Evolutionary conservation across 1,140 invertebrate species (phyloP), one percentile per base, ranked within the genome.

Genomic region (Lutraria rhynchaena): DNA sequence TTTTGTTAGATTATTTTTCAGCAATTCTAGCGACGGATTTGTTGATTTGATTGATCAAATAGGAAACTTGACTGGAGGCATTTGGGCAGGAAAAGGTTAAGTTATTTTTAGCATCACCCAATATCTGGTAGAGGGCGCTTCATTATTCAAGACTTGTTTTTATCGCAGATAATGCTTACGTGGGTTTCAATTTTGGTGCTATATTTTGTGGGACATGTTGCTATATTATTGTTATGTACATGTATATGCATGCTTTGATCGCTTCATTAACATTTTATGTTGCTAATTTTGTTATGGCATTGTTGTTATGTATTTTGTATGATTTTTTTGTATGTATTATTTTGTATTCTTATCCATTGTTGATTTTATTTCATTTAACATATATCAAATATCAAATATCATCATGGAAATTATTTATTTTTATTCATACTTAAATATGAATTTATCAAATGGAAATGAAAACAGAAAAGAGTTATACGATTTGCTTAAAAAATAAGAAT

Each of bases 81-180:
- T 57, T 55, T 71, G 69, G 69, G 57, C 69, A 71, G 44, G 69
- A 55, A 57, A 70, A 71, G 69, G 69, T 71, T 71, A 71, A 71
- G 69, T 71, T 71, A 24, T 51, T 55, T 71, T 71, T 3, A n/a
- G 49, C 22, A 55, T 71, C 69, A 71, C 69, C 69, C 69, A 41
- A 7, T n/a, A 55, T 37, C 35, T 71, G 69, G 69, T 71, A 57
- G 46, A 3, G 19, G 69, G 69, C 37, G 44, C 63, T 67, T 46
- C 27, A 67, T 67, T 65, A 67, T 49, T 22, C 60, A 44, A 44
- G 60, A 33, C 24, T 7, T 41, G 37, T 5, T 19, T 37, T 44
- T 11, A 22, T 31, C 19, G 63, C 44, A 46, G 27, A 15, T 67
- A 67, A 67, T 49, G 63, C 63, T 67, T 49, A 46, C 1, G 63